These are phyloP conservation scores for Agapostemon virescens DNA, from an alignment of 2,888 invertebrate species.

Conservation along the genomic window DNA sequence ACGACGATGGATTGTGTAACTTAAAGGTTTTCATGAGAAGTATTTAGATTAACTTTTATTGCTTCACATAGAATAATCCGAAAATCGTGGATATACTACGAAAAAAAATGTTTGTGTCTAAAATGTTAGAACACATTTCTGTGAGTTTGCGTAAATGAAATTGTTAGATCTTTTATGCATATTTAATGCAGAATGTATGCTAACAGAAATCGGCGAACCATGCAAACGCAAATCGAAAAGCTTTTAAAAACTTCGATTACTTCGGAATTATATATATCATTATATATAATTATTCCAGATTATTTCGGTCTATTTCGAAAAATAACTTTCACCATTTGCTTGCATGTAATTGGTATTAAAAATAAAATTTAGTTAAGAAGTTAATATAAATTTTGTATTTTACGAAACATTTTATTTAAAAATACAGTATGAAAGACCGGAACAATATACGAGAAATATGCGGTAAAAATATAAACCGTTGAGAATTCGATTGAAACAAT, in stretches of 20 bases:
- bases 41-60: slow-evolving; percentile 58
- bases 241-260: background rate
- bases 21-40: slow-evolving; percentile 60
- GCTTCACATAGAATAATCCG: slow-evolving; percentile 48
- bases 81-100: background rate
- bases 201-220: slow-evolving; percentile 6
- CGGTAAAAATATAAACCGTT: background rate
- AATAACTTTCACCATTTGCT: background rate
- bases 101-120: background rate
- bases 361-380: background rate
- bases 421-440: background rate
- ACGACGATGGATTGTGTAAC: slow-evolving; percentile 47
- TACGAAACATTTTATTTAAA: background rate
- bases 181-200: background rate
- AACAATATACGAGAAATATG: background rate
- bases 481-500: background rate
- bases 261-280: too few relatives aligned
- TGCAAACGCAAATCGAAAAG: background rate
- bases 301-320: too few relatives aligned
- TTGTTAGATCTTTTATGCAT: background rate
- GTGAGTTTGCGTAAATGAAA: background rate
- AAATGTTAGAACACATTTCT: background rate
- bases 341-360: background rate
- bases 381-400: background rate
- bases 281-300: too few relatives aligned